These are phyloP conservation scores for Andricus quercusramuli DNA, from an alignment of 2,888 invertebrate species.

Conservation along the genomic window DNA sequence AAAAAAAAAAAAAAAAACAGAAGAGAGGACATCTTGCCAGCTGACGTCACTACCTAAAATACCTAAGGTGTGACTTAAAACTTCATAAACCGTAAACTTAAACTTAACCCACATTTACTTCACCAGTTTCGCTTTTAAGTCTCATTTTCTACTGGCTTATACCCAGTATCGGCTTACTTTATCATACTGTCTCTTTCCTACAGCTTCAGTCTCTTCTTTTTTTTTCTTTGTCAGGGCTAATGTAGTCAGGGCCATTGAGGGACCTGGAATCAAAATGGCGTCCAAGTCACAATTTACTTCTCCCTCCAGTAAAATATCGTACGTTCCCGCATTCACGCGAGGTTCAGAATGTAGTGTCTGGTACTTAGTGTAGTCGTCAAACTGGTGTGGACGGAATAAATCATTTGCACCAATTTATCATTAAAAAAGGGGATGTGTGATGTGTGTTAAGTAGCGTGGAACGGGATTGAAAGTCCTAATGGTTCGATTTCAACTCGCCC, in stretches of 20 bases:
- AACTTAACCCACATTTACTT: background rate
- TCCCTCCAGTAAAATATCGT: slow-evolving; percentile 31
- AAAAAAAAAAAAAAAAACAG: too few relatives aligned
- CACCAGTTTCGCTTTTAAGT: background rate
- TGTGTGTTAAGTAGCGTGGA: slow-evolving; percentile 11
- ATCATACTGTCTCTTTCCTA: background rate
- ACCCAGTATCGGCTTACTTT: background rate
- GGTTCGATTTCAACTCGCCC: background rate
- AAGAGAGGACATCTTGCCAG: too few relatives aligned
- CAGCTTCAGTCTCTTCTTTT: background rate
- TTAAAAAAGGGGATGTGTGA: background rate
- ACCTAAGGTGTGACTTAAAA: too few relatives aligned
- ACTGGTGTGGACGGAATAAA: slow-evolving; percentile 28
- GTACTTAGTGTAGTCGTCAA: slow-evolving; percentile 21
- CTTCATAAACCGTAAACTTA: too few relatives aligned
- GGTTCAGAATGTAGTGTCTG: background rate
- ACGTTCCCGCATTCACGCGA: slow-evolving; percentile 22
- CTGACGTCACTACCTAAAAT: too few relatives aligned
- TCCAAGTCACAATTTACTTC: slow-evolving; percentile 6
- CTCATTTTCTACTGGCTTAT: background rate
- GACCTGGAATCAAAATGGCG: slow-evolving; percentile 37
- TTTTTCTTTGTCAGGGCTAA: slow-evolving; percentile 22
- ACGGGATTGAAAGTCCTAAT: background rate
- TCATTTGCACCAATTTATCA: slow-evolving; percentile 29
- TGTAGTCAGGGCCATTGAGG: slow-evolving; percentile 10